phyloP scores from a whole-genome alignment of 1,140 invertebrate species.

The Trissolcus basalis region DNA sequence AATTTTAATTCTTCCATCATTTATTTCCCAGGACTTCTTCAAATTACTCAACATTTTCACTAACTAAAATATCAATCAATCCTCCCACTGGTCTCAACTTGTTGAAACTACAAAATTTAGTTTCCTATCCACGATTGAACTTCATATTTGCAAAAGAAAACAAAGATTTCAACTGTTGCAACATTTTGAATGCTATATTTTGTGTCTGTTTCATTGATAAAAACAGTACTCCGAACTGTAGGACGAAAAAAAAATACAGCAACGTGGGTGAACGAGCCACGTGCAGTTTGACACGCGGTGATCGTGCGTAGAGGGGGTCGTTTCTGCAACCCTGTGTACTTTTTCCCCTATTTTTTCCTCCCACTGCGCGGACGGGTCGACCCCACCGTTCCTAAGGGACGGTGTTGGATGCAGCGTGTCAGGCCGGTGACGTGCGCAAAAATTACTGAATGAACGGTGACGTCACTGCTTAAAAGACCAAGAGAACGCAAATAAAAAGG shows the following conservation, averaged over 20 bases:
- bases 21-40: no score
- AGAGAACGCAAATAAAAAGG: constrained; percentile 36
- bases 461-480: constrained; percentile 64
- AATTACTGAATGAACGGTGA: constrained; percentile 77
- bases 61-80: no score
- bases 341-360: constrained; percentile 76
- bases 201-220: no score
- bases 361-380: constrained; percentile 64
- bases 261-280: constrained; percentile 66
- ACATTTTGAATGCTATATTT: no score
- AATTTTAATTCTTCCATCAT: no score
- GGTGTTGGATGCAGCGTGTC: constrained; percentile 70
- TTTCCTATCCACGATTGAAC: no score
- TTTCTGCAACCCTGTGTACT: constrained; percentile 67
- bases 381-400: constrained; percentile 55
- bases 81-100: no score
- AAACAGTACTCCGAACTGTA: no score
- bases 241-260: constrained; percentile 31
- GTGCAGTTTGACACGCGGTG: constrained; percentile 75
- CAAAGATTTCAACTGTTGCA: neutral
- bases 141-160: neutral
- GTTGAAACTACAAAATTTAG: no score
- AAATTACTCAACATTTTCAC: no score
- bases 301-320: constrained; percentile 71
- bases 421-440: constrained; percentile 74